Evolutionary conservation across 2,888 invertebrate species (phyloP).

Genomic region (Scrobipalpa atriplicella): DNA sequence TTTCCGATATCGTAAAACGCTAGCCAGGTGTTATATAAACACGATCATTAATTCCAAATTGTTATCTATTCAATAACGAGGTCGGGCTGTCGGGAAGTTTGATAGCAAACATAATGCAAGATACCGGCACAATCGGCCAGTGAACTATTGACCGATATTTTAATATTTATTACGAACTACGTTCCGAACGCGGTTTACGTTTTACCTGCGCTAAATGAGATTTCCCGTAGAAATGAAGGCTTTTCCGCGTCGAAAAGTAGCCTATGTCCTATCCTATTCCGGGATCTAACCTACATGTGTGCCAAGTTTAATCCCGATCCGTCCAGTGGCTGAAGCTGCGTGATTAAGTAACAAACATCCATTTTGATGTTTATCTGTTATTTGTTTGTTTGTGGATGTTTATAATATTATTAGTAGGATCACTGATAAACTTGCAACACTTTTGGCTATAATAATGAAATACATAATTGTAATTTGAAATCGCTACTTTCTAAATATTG

Average conservation of each 20-base stretch:
- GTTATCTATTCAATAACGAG: conserved; percentile 14
- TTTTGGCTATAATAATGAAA: neutral
- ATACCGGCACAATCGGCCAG: neutral
- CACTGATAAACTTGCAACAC: neutral
- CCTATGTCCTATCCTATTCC: too few species aligned
- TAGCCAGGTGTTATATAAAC: neutral
- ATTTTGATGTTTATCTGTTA: too few species aligned
- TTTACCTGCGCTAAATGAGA: neutral
- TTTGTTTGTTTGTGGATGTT: too few species aligned
- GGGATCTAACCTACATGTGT: too few species aligned
- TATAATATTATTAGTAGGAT: too few species aligned
- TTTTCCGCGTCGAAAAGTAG: too few species aligned
- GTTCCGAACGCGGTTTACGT: neutral
- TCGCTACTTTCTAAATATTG: too few species aligned
- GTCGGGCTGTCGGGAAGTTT: neutral
- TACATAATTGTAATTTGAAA: neutral
- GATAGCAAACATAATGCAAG: neutral
- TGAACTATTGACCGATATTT: neutral
- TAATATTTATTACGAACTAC: neutral
- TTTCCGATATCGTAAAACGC: too few species aligned
- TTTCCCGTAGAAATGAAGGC: neutral
- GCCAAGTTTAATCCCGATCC: too few species aligned
- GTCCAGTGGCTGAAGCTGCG: too few species aligned
- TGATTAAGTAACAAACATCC: too few species aligned
- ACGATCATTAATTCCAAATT: neutral